Evolutionary conservation across 2,888 invertebrate genomes (phyloP), one percentile per base, ranked within the genome.

Genomic region (Odontocolon sp.): DNA sequence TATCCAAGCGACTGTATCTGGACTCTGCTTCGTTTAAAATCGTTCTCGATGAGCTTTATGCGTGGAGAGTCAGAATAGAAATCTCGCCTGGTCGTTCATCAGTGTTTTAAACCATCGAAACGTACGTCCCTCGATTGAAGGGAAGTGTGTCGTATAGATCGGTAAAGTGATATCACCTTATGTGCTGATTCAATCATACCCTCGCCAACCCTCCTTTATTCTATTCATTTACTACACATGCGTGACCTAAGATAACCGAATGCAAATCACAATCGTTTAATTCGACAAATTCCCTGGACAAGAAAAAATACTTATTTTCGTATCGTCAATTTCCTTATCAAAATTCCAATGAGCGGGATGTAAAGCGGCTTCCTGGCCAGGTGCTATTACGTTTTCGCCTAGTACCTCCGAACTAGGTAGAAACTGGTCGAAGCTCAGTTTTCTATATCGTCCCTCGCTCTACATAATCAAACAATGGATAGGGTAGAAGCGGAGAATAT

Each of bases 81-180:
- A 77, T 77, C 57, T 50, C 63, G 23, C 31, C 26, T 36, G 72
- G 63, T 72, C 63, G 77, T 72, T 47, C 72, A 66, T 75, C 80
- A 79, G 75, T 82, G 83, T 86, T 86, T 86, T 86, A 86, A 86
- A 85, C 70, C 81, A 61, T 69, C 83, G 85, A 78, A 71, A 79
- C 80, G 79, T 75, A 56, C 67, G 70, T 82, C 78, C 78, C 52
- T 75, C 79, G 80, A 75, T 66, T 71, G 56, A 50, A 71, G 52
- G 64, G 21, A 66, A 54, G 61, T 61, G 54, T 71, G 66, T 33
- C 56, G 38, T 33, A 57, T 14, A 77, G 77, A 77, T 72, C 68
- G 67, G 18, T 57, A 11, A 42, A 52, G 52, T 18, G 77, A 77
- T 77, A 77, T 59, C 57, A 72, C 72, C 68, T 77, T 77, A 52